Base-by-base conservation (phyloP, 35 echinoderm and acorn worm genomes). In the Anneissia japonica region DNA sequence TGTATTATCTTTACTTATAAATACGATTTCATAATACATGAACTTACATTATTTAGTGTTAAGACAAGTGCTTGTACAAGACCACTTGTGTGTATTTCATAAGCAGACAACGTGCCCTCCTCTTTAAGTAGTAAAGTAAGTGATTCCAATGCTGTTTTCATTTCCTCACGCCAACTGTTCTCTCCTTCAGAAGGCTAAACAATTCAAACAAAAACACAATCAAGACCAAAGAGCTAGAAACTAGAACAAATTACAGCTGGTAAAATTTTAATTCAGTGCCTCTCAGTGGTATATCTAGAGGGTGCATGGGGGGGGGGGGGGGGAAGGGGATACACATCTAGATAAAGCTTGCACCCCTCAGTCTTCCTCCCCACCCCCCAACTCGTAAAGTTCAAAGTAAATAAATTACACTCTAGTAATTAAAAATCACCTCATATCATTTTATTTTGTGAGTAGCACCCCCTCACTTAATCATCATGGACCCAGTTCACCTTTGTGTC, bases 71-170 rank as follows among this genome's bases (percentile, higher is more conserved):
- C 89, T 37, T 99, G 96, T 37, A 99, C 96, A 28, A 99, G 39
- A 35, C 96, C 96, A 87, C 96, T 99, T 79, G 92, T 99, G 73
- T 99, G 96, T 77, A 99, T 84, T 87, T 99, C 96, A 90, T 94
- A 99, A 6, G 96, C 96, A 74, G 96, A 99, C 30, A 99, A 88
- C 35, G 86, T 99, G 37, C 91, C 91, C 73, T 99, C 96, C 73
- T 99, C 96, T 73, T 93, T 88, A 10, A 99, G 80, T 30, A 99
- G 86, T 34, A 90, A 82, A 9, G 96, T 90, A 72, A 99, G 75
- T 7, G 89, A 94, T 77, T 94, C 89, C 30, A 99, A 80, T 16
- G 96, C 92, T 10, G 84, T 84, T 75, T 99, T 93, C 86, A 99
- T 77, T 31, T 88, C 75, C 38, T 87, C 91, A 28, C 78, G 75